Conservation (phyloP, 2,888 invertebrate genomes). For the Microctonus aethiopoides region DNA sequence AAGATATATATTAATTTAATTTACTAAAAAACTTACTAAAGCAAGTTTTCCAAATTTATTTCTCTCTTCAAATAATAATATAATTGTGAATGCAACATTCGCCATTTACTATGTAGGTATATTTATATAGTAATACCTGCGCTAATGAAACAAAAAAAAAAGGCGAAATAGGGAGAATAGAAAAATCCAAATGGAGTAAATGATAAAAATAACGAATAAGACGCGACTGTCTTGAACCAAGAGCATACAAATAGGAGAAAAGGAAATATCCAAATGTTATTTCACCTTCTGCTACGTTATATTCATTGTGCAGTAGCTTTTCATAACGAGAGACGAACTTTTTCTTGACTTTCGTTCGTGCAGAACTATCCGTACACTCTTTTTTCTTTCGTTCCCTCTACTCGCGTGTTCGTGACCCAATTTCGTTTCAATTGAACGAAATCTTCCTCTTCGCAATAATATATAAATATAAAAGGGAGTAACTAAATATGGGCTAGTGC, state of each 20-base stretch:
- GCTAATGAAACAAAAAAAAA: not conserved
- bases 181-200: not conserved
- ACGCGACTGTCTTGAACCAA: not conserved
- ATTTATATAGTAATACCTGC: too few species aligned
- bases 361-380: not conserved
- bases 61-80: not conserved
- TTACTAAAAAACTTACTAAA: too few species aligned
- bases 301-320: constrained; percentile 30
- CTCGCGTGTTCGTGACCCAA: constrained; percentile 28
- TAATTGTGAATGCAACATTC: not conserved
- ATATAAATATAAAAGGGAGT: too few species aligned
- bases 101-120: not conserved
- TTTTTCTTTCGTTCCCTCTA: not conserved
- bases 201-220: constrained; percentile 3
- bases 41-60: not conserved
- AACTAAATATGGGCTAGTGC: too few species aligned
- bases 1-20: not conserved
- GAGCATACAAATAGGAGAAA: not conserved
- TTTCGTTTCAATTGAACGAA: constrained; percentile 32
- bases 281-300: constrained; percentile 6
- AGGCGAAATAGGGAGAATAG: not conserved
- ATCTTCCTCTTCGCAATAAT: not conserved
- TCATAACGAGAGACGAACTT: constrained; percentile 42
- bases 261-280: constrained; percentile 4
- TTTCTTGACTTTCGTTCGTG: constrained; percentile 28